These are phyloP conservation scores for Pachliopta kotzebuea DNA, from an alignment of 2,888 invertebrate genomes.

Conservation along the genomic window DNA sequence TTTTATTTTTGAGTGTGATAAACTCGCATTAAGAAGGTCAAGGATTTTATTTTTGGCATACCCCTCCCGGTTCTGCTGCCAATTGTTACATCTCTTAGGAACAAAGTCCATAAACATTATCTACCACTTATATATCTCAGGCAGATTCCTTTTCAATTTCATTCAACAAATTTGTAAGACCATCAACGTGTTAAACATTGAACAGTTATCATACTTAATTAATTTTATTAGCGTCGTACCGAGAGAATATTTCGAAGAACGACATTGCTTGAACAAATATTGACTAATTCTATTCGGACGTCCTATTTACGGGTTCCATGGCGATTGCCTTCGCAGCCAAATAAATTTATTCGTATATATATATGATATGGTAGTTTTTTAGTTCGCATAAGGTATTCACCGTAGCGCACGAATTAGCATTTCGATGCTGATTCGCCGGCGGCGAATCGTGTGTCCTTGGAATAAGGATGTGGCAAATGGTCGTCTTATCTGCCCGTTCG, in stretches of 20 bases:
- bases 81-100: conserved; percentile 47
- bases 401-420: conserved; percentile 70
- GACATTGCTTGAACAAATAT: conserved; percentile 10
- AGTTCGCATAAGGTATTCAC: conserved; percentile 70
- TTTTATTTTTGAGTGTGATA: conserved; percentile 71
- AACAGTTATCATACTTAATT: conserved; percentile 5
- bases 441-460: conserved; percentile 63
- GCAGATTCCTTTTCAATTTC: conserved; percentile 12
- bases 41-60: conserved; percentile 74
- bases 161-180: conserved; percentile 16
- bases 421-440: conserved; percentile 60
- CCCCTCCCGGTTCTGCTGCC: conserved; percentile 56
- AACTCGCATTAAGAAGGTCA: conserved; percentile 68
- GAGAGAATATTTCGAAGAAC: conserved; percentile 16
- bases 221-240: conserved; percentile 16
- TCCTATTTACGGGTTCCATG: conserved; percentile 19
- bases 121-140: background rate
- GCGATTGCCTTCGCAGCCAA: conserved; percentile 21
- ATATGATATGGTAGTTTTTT: conserved; percentile 49
- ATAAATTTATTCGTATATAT: conserved; percentile 33
- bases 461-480: conserved; percentile 71
- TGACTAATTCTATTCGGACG: conserved; percentile 19
- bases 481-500: conserved; percentile 57
- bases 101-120: conserved; percentile 27
- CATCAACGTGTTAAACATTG: conserved; percentile 5